These are phyloP conservation scores for Sparidentex hasta DNA, from an alignment of 2,797 vertebrate genomes.

Conservation along the genomic window DNA sequence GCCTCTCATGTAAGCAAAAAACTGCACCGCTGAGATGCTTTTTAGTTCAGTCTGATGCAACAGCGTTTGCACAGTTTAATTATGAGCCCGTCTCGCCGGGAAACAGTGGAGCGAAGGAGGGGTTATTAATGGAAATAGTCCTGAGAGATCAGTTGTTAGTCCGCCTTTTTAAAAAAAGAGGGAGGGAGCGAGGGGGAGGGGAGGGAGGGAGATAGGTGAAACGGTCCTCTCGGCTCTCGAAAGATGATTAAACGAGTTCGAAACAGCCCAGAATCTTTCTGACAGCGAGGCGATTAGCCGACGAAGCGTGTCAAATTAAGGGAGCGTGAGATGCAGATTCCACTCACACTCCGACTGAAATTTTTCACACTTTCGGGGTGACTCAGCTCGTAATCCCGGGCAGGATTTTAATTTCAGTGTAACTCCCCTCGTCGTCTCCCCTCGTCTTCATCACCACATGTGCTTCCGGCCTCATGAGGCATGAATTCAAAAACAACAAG, in stretches of 20 bases:
- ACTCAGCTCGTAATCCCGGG: slow-evolving; percentile 69
- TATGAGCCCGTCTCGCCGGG: slow-evolving; percentile 62
- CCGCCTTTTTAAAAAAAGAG: slow-evolving; percentile 37
- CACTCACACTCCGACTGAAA: slow-evolving; percentile 39
- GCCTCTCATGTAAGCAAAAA: slow-evolving; percentile 55
- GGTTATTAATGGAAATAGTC: slow-evolving; percentile 70
- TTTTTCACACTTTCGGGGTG: slow-evolving; percentile 52
- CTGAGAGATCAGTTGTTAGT: slow-evolving; percentile 65
- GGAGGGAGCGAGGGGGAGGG: background rate
- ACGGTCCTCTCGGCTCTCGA: slow-evolving; percentile 29
- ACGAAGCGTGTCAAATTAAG: slow-evolving; percentile 54
- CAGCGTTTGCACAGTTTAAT: slow-evolving; percentile 69
- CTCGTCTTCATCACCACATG: background rate
- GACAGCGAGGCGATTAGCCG: slow-evolving; percentile 56
- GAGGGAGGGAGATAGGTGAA: slow-evolving; percentile 33
- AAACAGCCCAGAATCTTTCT: slow-evolving; percentile 54
- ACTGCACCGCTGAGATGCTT: slow-evolving; percentile 49
- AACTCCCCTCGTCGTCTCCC: background rate
- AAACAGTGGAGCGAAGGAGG: slow-evolving; percentile 48
- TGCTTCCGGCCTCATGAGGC: slow-evolving; percentile 28
- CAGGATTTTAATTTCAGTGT: slow-evolving; percentile 61
- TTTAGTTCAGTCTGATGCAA: slow-evolving; percentile 56
- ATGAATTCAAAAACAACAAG: slow-evolving; percentile 42
- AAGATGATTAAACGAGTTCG: slow-evolving; percentile 54
- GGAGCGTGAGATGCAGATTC: slow-evolving; percentile 51